A percentile compares a stretch with the other conserved stretches of the same genome.
Evolutionary conservation across 2,113 vertebrate genomes (phyloP).

Genomic region (Pica pica): DNA sequence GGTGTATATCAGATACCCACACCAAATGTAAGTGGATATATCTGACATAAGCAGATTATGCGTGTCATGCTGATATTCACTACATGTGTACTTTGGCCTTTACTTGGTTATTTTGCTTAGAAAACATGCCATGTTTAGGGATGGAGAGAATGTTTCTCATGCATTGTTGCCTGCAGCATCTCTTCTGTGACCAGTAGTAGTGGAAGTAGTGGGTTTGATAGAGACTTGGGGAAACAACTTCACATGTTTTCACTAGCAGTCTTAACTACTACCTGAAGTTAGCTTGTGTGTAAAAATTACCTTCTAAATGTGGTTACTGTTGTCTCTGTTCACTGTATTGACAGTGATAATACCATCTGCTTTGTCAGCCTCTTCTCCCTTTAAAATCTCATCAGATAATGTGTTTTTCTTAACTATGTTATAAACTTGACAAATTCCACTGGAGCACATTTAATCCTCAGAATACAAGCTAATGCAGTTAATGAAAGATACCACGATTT

Average conservation of each 20-base stretch:
- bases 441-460: background rate
- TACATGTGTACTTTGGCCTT: background rate
- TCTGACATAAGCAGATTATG: constrained; percentile 7
- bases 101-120: background rate
- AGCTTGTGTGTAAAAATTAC: background rate
- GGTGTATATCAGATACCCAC: background rate
- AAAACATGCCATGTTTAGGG: background rate
- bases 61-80: background rate
- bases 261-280: background rate
- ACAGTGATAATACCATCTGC: background rate
- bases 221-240: background rate
- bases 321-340: background rate
- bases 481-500: background rate
- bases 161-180: background rate
- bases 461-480: background rate
- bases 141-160: background rate
- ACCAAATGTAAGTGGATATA: background rate
- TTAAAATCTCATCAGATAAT: background rate
- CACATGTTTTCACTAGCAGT: background rate
- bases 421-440: background rate
- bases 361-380: background rate
- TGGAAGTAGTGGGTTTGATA: background rate
- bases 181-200: background rate
- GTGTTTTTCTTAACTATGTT: background rate
- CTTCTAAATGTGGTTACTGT: background rate